Evolutionary conservation across 2,113 vertebrate species (phyloP), one percentile per base, ranked within the genome.

Genomic region (Nicator chloris): DNA sequence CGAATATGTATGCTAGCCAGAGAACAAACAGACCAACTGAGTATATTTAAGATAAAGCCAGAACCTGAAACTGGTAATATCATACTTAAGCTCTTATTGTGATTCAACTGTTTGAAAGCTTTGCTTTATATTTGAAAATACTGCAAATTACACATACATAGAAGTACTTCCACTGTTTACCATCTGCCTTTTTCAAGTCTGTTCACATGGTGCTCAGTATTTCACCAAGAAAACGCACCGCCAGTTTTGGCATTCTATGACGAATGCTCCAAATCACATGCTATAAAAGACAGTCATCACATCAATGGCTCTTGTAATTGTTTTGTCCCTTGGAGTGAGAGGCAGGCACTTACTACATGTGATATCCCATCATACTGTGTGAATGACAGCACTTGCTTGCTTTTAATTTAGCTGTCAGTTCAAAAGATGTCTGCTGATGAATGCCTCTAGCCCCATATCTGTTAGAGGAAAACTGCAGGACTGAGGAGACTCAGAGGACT

Each of bases 21-120:
- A 97, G 97, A 97, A 97, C 99, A 99, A 89, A 99, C 98, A 98
- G 98, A 99, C 96, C 98, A 99, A 90, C 98, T 99, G 89, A 99
- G 98, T 97, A 98, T 98, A 98, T 98, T 99, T 96, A 98, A 98
- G 72, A 97, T 98, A 97, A 98, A 98, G 98, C 98, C 95, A 90
- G 98, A 99, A 96, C 90, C 97, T 93, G 95, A 98, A 93, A 97
- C 97, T 97, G 99, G 99, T 99, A 99, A 98, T 95, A 82, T 92
- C 96, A 96, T 97, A 95, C 96, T 93, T 93, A 94, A 96, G 93
- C 94, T 96, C 96, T 96, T 97, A 96, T 95, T 97, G 96, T 96
- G 95, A 96, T 96, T 95, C 95, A 93, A 92, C 84, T 96, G 92
- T 95, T 96, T 97, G 95, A 96, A 96, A 96, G 91, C 94, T 96